A percentile compares a stretch with the other conserved stretches of the same genome.
phyloP scores from a whole-genome alignment of 2,797 vertebrate genomes.

The Tinamus major region DNA sequence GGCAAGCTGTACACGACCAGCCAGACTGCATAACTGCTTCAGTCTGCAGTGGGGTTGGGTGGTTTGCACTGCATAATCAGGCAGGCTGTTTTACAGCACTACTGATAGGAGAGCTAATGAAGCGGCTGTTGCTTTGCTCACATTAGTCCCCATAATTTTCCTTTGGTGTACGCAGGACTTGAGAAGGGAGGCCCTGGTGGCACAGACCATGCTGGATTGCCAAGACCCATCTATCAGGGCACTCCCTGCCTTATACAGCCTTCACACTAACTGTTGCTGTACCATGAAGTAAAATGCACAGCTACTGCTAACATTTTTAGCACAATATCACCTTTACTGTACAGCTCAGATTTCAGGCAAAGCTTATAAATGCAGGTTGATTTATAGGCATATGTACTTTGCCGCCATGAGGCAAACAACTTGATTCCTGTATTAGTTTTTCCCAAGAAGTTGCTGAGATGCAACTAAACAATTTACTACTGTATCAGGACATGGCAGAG shows the following conservation, averaged over 20 bases:
- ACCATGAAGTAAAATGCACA: not conserved
- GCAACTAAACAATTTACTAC: conserved; percentile 4
- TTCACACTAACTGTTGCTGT: not conserved
- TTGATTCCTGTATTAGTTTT: not conserved
- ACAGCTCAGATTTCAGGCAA: not conserved
- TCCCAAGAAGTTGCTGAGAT: not conserved
- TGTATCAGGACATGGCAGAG: not conserved
- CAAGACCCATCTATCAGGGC: not conserved
- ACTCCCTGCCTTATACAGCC: not conserved
- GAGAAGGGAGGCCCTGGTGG: conserved; percentile 39
- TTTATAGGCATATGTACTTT: not conserved
- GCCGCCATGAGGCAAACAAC: not conserved
- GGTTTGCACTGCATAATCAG: conserved; percentile 25
- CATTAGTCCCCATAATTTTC: conserved; percentile 42
- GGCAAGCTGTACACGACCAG: not conserved
- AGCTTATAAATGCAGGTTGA: not conserved
- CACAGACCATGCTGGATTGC: conserved; percentile 18
- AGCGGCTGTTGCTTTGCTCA: conserved; percentile 52
- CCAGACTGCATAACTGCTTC: not conserved
- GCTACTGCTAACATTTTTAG: not conserved
- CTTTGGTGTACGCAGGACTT: conserved; percentile 1
- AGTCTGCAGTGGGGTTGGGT: not conserved
- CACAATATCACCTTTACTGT: not conserved
- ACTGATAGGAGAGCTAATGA: conserved; percentile 41
- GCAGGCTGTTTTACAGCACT: conserved; percentile 2